Base-by-base conservation (phyloP, 2,888 invertebrate genomes). In the Andrena fulva region DNA sequence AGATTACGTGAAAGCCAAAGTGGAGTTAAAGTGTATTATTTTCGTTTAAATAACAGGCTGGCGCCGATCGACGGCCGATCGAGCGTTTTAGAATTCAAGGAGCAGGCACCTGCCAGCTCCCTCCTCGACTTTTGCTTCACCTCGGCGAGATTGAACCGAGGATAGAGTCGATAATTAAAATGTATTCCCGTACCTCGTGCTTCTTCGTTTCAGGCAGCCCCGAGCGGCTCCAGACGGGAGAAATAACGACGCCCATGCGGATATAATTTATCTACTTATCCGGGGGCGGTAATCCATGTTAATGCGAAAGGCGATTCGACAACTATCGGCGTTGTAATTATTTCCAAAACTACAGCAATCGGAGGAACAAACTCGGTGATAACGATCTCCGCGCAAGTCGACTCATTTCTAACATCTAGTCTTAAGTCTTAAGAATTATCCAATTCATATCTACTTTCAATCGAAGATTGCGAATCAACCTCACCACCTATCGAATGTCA, bases 131-230 rank as follows among this genome's bases (percentile, higher is more conserved):
- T 59, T 35, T 73, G 27, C 50, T 80, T 54, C 60, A 54, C 60
- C 54, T 54, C 42, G 54, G 20, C 67, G 27, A 63, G 79, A 72
- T 68, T 56, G 52, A 31, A 68, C 48, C 59, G 54, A 50, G 69
- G 71, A 72, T 79, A 59, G 68, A 63, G 33, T n/a, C 68, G 80
- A 73, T 80, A 73, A 81, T 81, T 81, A 81, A 81, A 80, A 79
- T 56, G 73, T 81, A 80, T 73, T 54, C 68, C 27, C 16, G 56
- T 29, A 63, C 73, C 64, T 52, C 48, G 33, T 33, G 63, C 20
- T 52, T 77, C 72, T 50, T 80, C 67, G 72, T 72, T 80, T 72
- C 78, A 80, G 68, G 68, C 80, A 54, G 59, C 80, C 80, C 29
- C 60, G 67, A 56, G 71, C 63, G 24, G 24, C n/a, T 52, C 42